A percentile compares a stretch with the other conserved stretches of the same genome.
phyloP scores from a whole-genome alignment of 2,797 vertebrate genomes.

The Potorous gilbertii region DNA sequence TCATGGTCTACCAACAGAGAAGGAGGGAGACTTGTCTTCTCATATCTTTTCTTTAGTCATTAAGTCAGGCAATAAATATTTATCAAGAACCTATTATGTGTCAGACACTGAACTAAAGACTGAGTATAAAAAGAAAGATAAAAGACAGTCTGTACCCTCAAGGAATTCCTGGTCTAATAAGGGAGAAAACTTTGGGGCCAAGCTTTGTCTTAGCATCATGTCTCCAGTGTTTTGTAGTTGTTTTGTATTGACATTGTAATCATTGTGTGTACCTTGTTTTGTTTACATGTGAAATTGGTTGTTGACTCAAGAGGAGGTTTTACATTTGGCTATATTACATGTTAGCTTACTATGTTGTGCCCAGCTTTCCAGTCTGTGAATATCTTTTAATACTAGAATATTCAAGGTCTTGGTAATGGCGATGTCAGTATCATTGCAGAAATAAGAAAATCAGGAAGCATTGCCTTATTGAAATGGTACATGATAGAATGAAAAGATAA shows the following conservation, averaged over 20 bases:
- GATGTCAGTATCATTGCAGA: background rate
- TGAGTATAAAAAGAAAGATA: background rate
- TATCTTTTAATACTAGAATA: background rate
- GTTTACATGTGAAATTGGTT: background rate
- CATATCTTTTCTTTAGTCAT: background rate
- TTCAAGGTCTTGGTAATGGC: background rate
- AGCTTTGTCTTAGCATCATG: background rate
- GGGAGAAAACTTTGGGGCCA: background rate
- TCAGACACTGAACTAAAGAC: background rate
- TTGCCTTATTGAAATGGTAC: background rate
- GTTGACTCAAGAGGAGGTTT: background rate
- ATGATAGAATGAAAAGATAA: background rate
- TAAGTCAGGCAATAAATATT: background rate
- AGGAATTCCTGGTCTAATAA: background rate
- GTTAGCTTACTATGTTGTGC: background rate
- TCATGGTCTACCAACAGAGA: background rate
- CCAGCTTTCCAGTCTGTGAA: background rate
- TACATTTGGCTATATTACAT: background rate
- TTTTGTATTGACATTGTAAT: background rate
- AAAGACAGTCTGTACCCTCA: background rate
- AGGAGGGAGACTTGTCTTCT: background rate
- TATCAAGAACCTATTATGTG: background rate
- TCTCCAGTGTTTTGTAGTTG: background rate
- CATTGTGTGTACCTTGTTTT: background rate
- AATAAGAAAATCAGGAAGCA: background rate